These are phyloP conservation scores for Vandiemenella viatica DNA, from an alignment of 2,888 invertebrate genomes.

Conservation along the genomic window DNA sequence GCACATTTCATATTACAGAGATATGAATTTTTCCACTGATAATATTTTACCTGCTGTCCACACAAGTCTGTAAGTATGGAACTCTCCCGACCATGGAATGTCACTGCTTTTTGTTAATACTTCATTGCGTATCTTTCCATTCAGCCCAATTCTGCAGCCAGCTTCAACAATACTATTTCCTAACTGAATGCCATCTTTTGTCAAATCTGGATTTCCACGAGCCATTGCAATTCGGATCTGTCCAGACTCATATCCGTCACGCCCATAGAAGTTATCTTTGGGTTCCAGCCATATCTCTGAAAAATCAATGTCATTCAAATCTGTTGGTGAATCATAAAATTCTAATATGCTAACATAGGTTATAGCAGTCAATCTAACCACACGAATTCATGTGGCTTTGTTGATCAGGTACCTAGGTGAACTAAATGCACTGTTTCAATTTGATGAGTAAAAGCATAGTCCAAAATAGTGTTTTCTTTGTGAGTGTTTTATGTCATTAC, in stretches of 20 bases:
- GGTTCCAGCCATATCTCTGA: constrained; percentile 30
- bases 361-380: too few species aligned
- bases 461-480: too few species aligned
- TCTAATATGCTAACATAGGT: too few species aligned
- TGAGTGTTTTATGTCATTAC: too few species aligned
- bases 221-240: constrained; percentile 55
- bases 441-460: too few species aligned
- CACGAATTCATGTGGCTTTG: too few species aligned
- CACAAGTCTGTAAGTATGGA: constrained; percentile 50
- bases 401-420: too few species aligned
- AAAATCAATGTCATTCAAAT: constrained; percentile 10
- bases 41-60: constrained; percentile 47
- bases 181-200: not conserved
- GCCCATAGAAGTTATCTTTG: constrained; percentile 22
- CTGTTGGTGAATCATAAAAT: too few species aligned
- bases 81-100: constrained; percentile 33
- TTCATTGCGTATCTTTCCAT: not conserved
- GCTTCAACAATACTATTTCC: constrained; percentile 7
- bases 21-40: too few species aligned
- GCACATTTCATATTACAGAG: too few species aligned
- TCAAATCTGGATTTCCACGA: constrained; percentile 41
- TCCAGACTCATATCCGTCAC: constrained; percentile 40
- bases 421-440: not conserved
- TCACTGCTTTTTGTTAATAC: not conserved
- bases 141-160: constrained; percentile 8